These are phyloP conservation scores for Acropora tenuis DNA, from an alignment of 64 coral and sea anemone genomes.

Conservation along the genomic window DNA sequence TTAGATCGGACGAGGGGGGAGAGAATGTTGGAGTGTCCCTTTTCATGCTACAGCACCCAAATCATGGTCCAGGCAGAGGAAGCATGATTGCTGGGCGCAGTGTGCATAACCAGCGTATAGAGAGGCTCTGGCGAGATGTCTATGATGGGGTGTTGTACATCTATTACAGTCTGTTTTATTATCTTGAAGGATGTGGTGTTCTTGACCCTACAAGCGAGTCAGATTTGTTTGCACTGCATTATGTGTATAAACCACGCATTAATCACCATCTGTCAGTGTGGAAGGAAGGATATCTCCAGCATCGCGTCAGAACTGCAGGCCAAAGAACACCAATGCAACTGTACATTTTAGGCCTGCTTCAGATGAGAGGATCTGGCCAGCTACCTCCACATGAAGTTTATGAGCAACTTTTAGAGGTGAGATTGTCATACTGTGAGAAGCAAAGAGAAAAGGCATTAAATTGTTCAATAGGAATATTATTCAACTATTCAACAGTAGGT, in stretches of 20 bases:
- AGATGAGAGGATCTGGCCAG: conserved; percentile 36
- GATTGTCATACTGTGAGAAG: conserved; percentile 16
- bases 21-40: conserved; percentile 56
- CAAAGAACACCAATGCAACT: conserved; percentile 62
- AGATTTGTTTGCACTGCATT: conserved; percentile 60
- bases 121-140: conserved; percentile 57
- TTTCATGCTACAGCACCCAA: conserved; percentile 44
- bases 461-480: conserved; percentile 24
- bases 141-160: conserved; percentile 63
- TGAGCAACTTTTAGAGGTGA: conserved; percentile 20
- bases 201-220: conserved; percentile 48
- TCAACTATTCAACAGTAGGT: conserved; percentile 30
- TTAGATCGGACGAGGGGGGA: conserved; percentile 47
- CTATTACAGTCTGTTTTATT: conserved; percentile 50
- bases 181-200: conserved; percentile 53
- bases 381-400: conserved; percentile 49
- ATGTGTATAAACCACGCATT: conserved; percentile 46
- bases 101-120: not conserved
- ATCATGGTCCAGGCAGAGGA: not conserved
- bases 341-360: conserved; percentile 52
- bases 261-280: conserved; percentile 3
- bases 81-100: too few relatives aligned
- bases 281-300: conserved; percentile 41
- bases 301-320: conserved; percentile 60
- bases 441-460: conserved; percentile 30